Evolutionary conservation across 2,113 vertebrate species (phyloP).

Genomic region (Arvicanthis niloticus): DNA sequence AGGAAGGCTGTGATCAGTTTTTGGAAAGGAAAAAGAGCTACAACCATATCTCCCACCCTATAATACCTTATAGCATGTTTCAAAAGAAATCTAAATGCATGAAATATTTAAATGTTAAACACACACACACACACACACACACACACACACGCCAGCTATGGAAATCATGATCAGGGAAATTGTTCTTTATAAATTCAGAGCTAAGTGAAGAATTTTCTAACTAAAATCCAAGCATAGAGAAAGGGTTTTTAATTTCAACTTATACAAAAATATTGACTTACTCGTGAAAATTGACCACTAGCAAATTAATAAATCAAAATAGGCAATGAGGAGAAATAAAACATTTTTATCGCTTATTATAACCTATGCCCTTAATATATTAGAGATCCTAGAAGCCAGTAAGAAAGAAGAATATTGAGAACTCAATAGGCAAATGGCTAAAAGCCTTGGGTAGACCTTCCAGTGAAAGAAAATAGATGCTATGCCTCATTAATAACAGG

Average conservation of each 20-base stretch:
- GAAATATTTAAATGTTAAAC: not conserved
- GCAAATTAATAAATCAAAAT: not conserved
- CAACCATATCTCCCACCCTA: too few species aligned
- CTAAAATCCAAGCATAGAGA: not conserved
- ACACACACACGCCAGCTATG: not conserved
- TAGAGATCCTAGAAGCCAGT: not conserved
- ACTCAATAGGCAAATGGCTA: not conserved
- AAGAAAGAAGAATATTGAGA: not conserved
- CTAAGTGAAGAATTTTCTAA: not conserved
- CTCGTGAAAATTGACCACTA: not conserved
- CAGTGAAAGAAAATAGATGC: not conserved
- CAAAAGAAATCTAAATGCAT: not conserved
- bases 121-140: not conserved
- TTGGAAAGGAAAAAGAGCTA: not conserved
- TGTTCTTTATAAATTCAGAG: not conserved
- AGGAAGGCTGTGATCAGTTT: too few species aligned
- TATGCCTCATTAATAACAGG: not conserved
- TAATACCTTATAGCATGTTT: not conserved
- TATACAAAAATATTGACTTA: not conserved
- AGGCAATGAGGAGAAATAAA: not conserved
- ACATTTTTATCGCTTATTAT: not conserved
- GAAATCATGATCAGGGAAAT: not conserved
- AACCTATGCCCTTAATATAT: not conserved
- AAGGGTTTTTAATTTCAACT: not conserved
- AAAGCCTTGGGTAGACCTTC: not conserved